Evolutionary conservation across 2,888 invertebrate species (phyloP), one percentile per base, ranked within the genome.

Genomic region (Schizotus pectinicornis): DNA sequence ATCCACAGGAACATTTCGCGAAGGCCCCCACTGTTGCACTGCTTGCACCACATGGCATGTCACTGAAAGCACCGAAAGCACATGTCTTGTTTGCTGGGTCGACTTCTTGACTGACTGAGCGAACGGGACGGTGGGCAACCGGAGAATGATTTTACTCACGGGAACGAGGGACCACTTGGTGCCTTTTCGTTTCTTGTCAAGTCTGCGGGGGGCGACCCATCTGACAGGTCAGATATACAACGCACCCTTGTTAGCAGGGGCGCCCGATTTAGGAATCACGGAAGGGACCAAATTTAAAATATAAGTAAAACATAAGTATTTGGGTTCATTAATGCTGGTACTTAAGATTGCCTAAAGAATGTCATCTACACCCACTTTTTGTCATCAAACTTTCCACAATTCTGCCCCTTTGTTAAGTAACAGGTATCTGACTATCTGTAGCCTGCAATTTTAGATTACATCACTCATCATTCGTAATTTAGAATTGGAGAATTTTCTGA

Each of bases 101-200:
- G 22, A 22, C 22, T 22, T 22, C 22, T 22, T 22, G 22, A 22
- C 22, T 22, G 22, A 22, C 22, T 22, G 22, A 32, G 47, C 57
- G 3, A 32, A 53, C 57, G 3, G 42, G 37, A 42, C 41, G 47
- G 37, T 47, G 57, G 57, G 52, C 43, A 43, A 50, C 50, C 45
- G 49, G 32, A 54, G 45, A 45, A 35, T 37, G 59, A 59, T 49
- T 58, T 47, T 33, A 46, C 41, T 38, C 33, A 37, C 41, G 57
- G 53, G 53, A 58, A 47, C 58, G 53, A 49, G 51, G 51, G 52
- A 46, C 57, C 47, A 51, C 57, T 57, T 59, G 47, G 55, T 43
- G 51, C 52, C 50, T 60, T 64, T 59, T 53, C 52, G 37, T 45
- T 59, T 54, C 64, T 61, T 62, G 64, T 64, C 61, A 63, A 61